Evolutionary conservation across 2,113 vertebrate species (phyloP).

Genomic region (Cervus canadensis): DNA sequence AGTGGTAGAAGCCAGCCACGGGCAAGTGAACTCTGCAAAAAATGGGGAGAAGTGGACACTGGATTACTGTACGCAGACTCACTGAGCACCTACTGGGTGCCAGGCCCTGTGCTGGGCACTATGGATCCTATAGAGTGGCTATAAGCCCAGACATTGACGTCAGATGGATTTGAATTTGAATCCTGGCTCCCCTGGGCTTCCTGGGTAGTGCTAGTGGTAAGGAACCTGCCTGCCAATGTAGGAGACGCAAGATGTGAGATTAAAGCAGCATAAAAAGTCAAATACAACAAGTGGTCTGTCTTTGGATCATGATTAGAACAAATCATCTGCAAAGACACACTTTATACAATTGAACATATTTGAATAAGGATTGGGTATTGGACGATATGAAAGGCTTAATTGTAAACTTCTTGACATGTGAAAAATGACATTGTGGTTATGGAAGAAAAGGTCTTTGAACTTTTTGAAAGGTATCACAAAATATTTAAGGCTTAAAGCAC

Average conservation of each 20-base stretch:
- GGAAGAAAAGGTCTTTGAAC: background rate
- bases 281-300: background rate
- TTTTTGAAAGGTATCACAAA: background rate
- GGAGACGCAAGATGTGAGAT: background rate
- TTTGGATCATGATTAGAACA: background rate
- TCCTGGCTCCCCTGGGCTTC: background rate
- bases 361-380: background rate
- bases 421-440: background rate
- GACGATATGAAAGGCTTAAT: background rate
- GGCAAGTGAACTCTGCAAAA: constrained; percentile 46
- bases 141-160: background rate
- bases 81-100: background rate
- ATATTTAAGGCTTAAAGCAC: background rate
- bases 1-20: background rate
- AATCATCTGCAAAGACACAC: background rate
- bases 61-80: background rate
- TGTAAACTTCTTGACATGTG: background rate
- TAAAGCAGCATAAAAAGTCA: background rate
- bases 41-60: background rate
- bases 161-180: background rate
- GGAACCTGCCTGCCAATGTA: background rate
- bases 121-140: accelerated
- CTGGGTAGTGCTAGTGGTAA: background rate
- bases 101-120: background rate
- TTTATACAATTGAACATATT: background rate